Percentiles rank a stretch among this genome's conserved stretches.
Evolutionary conservation across 2,113 vertebrate species (phyloP).

Genomic region (Neofelis nebulosa): DNA sequence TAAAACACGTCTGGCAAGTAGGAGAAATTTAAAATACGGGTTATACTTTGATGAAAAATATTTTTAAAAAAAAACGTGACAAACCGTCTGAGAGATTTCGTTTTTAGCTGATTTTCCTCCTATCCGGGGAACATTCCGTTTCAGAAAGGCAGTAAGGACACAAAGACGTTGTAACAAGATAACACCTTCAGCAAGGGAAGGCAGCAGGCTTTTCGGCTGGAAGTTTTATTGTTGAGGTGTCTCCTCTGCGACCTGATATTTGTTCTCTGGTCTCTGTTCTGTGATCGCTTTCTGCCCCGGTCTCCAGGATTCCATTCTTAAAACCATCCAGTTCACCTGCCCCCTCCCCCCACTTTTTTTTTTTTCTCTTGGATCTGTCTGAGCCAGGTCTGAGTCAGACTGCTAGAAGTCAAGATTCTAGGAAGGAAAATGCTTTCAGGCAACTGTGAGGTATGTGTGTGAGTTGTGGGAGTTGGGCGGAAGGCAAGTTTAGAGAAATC

Average conservation of each 20-base stretch:
- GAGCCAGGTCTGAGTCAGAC: background rate
- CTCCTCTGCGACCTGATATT: background rate
- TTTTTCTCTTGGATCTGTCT: background rate
- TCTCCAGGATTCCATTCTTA: slow-evolving; percentile 3
- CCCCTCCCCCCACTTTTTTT: background rate
- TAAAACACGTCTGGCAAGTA: background rate
- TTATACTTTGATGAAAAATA: background rate
- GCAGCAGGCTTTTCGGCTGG: background rate
- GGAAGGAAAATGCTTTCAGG: background rate
- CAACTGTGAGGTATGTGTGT: background rate
- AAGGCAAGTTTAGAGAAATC: background rate
- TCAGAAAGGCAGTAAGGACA: background rate
- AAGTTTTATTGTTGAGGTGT: background rate
- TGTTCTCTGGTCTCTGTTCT: slow-evolving; percentile 1
- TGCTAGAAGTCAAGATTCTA: background rate
- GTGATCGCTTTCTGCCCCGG: background rate
- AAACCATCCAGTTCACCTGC: background rate
- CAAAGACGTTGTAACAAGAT: background rate
- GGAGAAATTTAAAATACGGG: background rate
- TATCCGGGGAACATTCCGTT: background rate
- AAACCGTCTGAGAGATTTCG: background rate
- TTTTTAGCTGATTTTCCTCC: background rate
- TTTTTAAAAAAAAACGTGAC: background rate
- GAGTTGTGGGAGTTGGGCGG: background rate
- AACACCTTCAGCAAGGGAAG: background rate